A percentile compares a stretch with the other conserved stretches of the same genome.
These are phyloP conservation scores for Galerucella calmariensis DNA, from an alignment of 2,888 invertebrate species.

Conservation along the genomic window DNA sequence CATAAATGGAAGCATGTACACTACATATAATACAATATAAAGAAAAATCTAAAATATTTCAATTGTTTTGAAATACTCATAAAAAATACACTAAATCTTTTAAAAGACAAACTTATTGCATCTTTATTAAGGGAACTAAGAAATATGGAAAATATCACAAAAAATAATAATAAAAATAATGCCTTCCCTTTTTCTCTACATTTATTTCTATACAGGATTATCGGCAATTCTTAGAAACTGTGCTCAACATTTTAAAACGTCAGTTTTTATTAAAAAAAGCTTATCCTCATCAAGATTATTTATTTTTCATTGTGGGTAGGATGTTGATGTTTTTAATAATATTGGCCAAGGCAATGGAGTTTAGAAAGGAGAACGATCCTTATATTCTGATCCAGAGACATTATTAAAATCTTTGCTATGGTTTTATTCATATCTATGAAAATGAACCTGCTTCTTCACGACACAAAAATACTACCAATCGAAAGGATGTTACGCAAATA, in stretches of 20 bases:
- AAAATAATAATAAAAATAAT: slow-evolving; percentile 19
- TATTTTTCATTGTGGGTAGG: too few relatives aligned
- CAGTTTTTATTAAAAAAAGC: too few relatives aligned
- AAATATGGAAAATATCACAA: slow-evolving; percentile 27
- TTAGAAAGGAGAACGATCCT: too few relatives aligned
- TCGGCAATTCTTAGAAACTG: not conserved
- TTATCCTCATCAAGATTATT: too few relatives aligned
- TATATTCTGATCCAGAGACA: too few relatives aligned
- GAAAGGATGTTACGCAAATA: too few relatives aligned
- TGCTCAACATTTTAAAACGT: not conserved
- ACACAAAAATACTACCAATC: too few relatives aligned
- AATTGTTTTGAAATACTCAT: slow-evolving; percentile 18
- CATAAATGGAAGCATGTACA: slow-evolving; percentile 53
- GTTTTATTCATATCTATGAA: too few relatives aligned
- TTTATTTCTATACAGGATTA: slow-evolving; percentile 9
- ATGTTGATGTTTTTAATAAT: too few relatives aligned
- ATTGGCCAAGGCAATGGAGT: too few relatives aligned
- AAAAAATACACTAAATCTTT: slow-evolving; percentile 26
- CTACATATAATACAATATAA: slow-evolving; percentile 45
- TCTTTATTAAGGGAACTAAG: slow-evolving; percentile 15
- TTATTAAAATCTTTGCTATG: too few relatives aligned
- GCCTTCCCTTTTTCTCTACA: slow-evolving; percentile 20
- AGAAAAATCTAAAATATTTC: slow-evolving; percentile 32
- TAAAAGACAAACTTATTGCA: slow-evolving; percentile 23
- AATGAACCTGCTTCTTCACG: too few relatives aligned